Percentiles rank a stretch among this genome's conserved stretches.
phyloP scores from a whole-genome alignment of 2,797 vertebrate species.

The Pampus argenteus region DNA sequence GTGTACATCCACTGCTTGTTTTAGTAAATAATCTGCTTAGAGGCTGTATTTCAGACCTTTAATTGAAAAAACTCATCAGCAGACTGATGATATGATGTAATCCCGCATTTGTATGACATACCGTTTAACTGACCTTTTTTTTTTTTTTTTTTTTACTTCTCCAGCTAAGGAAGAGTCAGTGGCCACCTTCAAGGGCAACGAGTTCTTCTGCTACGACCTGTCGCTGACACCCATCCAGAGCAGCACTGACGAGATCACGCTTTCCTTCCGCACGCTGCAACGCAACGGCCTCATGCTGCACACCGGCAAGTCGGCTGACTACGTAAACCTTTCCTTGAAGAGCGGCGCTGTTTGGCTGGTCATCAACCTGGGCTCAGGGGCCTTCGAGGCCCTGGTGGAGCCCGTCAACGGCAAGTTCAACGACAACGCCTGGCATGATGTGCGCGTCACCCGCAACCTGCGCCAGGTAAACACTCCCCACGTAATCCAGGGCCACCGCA shows the following conservation, averaged over 20 bases:
- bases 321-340: constrained; percentile 95
- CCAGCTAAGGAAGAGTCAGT: constrained; percentile 93
- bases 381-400: constrained; percentile 96
- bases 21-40: background rate
- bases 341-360: constrained; percentile 95
- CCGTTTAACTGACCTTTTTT: background rate
- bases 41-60: background rate
- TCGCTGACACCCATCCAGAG: constrained; percentile 97
- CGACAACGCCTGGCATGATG: constrained; percentile 94
- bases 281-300: constrained; percentile 96
- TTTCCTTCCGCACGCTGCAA: constrained; percentile 94
- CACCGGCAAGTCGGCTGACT: constrained; percentile 95
- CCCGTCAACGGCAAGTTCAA: constrained; percentile 97
- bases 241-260: constrained; percentile 96
- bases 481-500: constrained; percentile 29
- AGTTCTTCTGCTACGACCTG: constrained; percentile 98
- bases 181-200: constrained; percentile 94
- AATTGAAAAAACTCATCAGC: background rate
- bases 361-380: constrained; percentile 96
- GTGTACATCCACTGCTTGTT: background rate
- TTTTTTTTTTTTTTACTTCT: background rate
- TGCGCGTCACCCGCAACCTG: constrained; percentile 96
- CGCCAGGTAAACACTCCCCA: constrained; percentile 90
- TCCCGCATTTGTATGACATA: background rate
- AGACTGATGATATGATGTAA: background rate